A percentile compares a stretch with the other conserved stretches of the same genome.
phyloP scores from a whole-genome alignment of 2,797 vertebrate species.

The Pitangus sulphuratus region DNA sequence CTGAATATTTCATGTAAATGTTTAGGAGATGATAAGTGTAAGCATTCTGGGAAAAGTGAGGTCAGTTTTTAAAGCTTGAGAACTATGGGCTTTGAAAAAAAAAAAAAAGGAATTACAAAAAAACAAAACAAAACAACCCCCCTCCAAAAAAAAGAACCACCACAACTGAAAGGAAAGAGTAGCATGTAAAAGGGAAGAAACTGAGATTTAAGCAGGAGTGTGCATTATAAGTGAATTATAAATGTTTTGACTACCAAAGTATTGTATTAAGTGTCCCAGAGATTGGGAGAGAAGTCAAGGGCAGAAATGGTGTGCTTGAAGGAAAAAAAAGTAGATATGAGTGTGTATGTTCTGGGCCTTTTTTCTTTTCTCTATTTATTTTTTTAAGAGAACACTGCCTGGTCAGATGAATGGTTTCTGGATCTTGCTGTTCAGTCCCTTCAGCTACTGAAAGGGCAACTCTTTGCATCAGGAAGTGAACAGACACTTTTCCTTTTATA shows the following conservation, averaged over 20 bases:
- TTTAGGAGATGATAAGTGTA: background rate
- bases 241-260: background rate
- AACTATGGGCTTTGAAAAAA: background rate
- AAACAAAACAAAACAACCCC: no score
- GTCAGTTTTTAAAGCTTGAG: background rate
- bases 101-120: background rate
- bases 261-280: background rate
- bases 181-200: background rate
- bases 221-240: background rate
- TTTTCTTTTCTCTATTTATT: background rate
- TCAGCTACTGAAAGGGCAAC: background rate
- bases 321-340: background rate
- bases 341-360: background rate
- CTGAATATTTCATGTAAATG: background rate
- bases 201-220: background rate
- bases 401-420: constrained; percentile 1
- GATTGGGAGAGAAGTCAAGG: background rate
- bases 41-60: background rate
- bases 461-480: constrained; percentile 35
- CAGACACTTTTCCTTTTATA: constrained; percentile 14
- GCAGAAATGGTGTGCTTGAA: background rate
- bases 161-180: background rate
- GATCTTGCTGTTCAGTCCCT: constrained; percentile 24
- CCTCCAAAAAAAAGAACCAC: no score
- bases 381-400: background rate